Evolutionary conservation across 2,797 vertebrate species (phyloP), one percentile per base, ranked within the genome.

Genomic region (Pteropus rufus): DNA sequence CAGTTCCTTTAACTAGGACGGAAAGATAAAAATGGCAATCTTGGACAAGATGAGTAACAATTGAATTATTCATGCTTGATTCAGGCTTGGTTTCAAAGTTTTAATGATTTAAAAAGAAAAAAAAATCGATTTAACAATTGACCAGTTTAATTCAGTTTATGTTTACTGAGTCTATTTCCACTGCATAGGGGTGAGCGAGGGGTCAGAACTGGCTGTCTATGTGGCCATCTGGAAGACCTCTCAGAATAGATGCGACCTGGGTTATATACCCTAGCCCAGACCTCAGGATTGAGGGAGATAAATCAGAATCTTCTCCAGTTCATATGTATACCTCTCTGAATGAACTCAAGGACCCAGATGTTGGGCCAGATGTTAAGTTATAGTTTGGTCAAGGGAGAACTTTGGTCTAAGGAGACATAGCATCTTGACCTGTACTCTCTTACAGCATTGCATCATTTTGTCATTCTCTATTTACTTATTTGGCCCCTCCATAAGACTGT

Each of bases 41-140:
- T 83, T 93, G 91, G 79, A 76, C 70, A 91, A 87, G 60, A 95
- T 70, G 60, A 89, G 39, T 79, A 95, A 93, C 64, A 87, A 89
- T 1, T 89, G 64, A 54, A 95, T 93, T 95, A 97, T 94, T 96
- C 79, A 95, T 89, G 56, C 39, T 93, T 77, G 70, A 73, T 86
- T 89, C 91, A 97, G 96, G 86, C 94, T 34, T 89, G 54, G 70
- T 87, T 97, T 96, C 93, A 97, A 82, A 24, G 34, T 91, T 97
- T 93, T 94, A 86, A 96, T 81, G 36, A 81, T 93, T 94, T 95
- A 77, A 67, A 70, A 85, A 88, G 81, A 69, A 56, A 85, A 96
- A 58, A 65, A 94, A 65, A 73, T 88, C 77, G 82, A 2, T 86
- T 26, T 34, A 85, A 82, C 91, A 93, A 76, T 14, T 94, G 77